Evolutionary conservation across 2,888 invertebrate species (phyloP), one percentile per base, ranked within the genome.

Genomic region (Mesoligia furuncula): DNA sequence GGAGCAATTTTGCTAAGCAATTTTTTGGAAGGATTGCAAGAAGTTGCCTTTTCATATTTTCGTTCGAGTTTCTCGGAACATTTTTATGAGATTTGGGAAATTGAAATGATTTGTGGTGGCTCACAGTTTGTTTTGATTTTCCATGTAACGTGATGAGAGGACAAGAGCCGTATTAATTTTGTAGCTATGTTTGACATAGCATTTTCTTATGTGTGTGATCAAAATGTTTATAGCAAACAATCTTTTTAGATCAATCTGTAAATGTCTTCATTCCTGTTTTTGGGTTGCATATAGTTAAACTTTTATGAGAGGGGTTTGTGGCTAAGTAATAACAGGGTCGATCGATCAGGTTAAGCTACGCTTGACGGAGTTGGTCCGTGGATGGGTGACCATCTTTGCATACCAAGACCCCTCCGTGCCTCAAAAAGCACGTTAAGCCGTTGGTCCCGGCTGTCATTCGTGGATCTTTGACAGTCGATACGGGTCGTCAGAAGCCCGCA

Each of bases 1-100:
- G 27, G 36, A 75, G 51, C 75, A 81, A 85, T 86, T 81, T 85
- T 77, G 76, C 71, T 85, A 75, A 79, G 77, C 85, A 79, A 74
- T 70, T 78, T 85, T 80, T 79, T 51, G 57, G 71, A 62, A 77
- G 72, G 67, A 74, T 85, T 75, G 75, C 70, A 72, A 75, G 62
- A 70, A 66, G 70, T 79, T 75, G 72, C 61, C 31, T 42, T 76
- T 82, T 73, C 39, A 75, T 84, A 78, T 85, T 77, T 57, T 76
- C 42, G 42, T 59, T 75, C 15, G 61, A 69, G 68, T 79, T 80
- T 73, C 42, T 48, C 20, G 31, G 48, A 69, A 80, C 75, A 65
- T 84, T 62, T 68, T 80, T 75, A 73, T 64, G 73, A 67, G 75
- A 70, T 80, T 81, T 59, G 70, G 65, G 67, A 72, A 62, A 57